Conservation (phyloP, 2,888 invertebrate genomes). For the Netelia inedita region DNA sequence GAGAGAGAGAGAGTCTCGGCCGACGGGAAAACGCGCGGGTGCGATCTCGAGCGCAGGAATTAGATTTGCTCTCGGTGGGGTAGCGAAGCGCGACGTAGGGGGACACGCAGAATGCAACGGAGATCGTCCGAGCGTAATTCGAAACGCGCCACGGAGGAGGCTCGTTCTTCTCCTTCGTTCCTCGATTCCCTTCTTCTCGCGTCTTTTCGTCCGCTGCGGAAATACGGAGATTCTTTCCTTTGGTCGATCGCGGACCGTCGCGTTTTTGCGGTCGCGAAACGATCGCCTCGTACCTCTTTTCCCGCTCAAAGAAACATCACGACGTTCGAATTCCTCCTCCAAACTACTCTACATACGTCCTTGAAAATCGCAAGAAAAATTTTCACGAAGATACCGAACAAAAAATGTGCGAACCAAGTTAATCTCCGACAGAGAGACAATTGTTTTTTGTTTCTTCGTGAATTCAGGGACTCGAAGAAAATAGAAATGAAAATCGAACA, state of each 20-base stretch:
- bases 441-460: too few species aligned
- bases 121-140: conserved; percentile 80
- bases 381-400: too few species aligned
- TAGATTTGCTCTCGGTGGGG: conserved; percentile 80
- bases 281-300: conserved; percentile 20
- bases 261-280: conserved; percentile 40
- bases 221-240: conserved; percentile 80
- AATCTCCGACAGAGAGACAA: too few species aligned
- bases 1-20: conserved; percentile 37
- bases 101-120: conserved; percentile 80
- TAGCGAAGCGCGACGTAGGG: conserved; percentile 80
- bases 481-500: too few species aligned
- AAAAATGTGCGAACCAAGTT: too few species aligned
- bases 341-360: neutral
- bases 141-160: conserved; percentile 76
- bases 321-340: neutral
- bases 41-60: conserved; percentile 65
- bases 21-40: conserved; percentile 32
- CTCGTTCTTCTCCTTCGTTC: conserved; percentile 43
- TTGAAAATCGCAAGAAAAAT: too few species aligned
- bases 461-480: too few species aligned
- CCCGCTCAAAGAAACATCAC: neutral
- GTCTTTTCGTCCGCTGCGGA: conserved; percentile 66
- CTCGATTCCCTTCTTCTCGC: conserved; percentile 55
- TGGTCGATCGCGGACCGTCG: conserved; percentile 68